Evolutionary conservation across 2,797 vertebrate genomes (phyloP).

Genomic region (Eidolon dupreanum): DNA sequence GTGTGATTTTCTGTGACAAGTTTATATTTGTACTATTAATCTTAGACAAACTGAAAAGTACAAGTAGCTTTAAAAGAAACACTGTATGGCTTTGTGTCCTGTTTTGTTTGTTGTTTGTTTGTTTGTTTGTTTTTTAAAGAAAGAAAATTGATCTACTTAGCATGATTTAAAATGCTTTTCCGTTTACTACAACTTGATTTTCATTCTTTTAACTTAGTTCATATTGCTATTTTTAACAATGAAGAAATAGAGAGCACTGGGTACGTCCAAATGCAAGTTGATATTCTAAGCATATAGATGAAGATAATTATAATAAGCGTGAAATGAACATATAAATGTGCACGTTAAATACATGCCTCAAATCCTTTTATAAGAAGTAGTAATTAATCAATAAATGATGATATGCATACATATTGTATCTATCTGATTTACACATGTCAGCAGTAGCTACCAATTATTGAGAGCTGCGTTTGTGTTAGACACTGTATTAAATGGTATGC

Average conservation of each 20-base stretch:
- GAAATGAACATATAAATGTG: background rate
- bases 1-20: background rate
- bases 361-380: background rate
- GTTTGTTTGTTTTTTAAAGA: too few relatives aligned
- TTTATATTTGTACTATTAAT: background rate
- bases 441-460: background rate
- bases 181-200: background rate
- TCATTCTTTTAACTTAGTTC: background rate
- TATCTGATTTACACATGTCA: background rate
- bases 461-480: background rate
- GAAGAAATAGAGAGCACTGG: background rate
- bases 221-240: background rate
- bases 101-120: too few relatives aligned
- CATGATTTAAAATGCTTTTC: background rate
- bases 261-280: background rate
- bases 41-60: background rate
- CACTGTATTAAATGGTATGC: background rate
- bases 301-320: background rate
- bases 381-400: background rate
- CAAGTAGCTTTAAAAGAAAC: background rate
- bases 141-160: background rate
- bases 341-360: background rate
- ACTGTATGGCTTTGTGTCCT: background rate
- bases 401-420: background rate
- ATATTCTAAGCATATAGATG: background rate